These are phyloP conservation scores for Drosophila paramelanica DNA, from an alignment of 2,888 invertebrate genomes.

Conservation along the genomic window DNA sequence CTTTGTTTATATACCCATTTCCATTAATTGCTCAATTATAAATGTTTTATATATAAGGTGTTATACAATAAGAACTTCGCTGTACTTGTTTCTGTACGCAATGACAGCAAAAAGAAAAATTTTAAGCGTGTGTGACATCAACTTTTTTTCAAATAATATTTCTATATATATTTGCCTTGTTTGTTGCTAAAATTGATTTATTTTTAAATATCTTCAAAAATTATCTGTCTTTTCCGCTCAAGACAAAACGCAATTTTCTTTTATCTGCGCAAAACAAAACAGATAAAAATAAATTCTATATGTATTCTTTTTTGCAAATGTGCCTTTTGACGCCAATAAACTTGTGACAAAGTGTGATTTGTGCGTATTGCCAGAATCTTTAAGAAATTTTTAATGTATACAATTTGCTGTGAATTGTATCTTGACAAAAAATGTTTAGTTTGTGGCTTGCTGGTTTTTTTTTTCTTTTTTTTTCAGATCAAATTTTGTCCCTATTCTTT, in stretches of 20 bases:
- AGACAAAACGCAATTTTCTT: slow-evolving; percentile 63
- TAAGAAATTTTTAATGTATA: neutral
- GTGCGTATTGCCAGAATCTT: slow-evolving; percentile 16
- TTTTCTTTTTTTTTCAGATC: neutral
- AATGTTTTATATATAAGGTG: slow-evolving; percentile 12
- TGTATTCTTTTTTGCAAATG: slow-evolving; percentile 34
- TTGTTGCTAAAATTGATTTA: slow-evolving; percentile 45
- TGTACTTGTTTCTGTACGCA: neutral
- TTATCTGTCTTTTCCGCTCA: slow-evolving; percentile 50
- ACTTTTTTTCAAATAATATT: neutral
- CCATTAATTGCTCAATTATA: slow-evolving; percentile 35
- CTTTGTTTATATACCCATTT: neutral
- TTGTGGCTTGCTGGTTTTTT: neutral
- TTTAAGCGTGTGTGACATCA: slow-evolving; percentile 18
- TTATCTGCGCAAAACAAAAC: slow-evolving; percentile 62
- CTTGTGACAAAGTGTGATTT: slow-evolving; percentile 41
- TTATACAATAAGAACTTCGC: slow-evolving; percentile 39
- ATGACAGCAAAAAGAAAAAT: slow-evolving; percentile 16
- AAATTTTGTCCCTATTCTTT: neutral
- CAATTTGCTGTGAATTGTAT: slow-evolving; percentile 1
- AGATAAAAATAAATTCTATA: slow-evolving; percentile 65
- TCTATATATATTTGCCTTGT: slow-evolving; percentile 7
- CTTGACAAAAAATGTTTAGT: slow-evolving; percentile 1
- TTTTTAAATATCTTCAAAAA: slow-evolving; percentile 52
- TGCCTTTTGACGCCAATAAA: slow-evolving; percentile 33